These are phyloP conservation scores for Thryonomys swinderianus DNA, from an alignment of 2,113 vertebrate species.

Conservation along the genomic window DNA sequence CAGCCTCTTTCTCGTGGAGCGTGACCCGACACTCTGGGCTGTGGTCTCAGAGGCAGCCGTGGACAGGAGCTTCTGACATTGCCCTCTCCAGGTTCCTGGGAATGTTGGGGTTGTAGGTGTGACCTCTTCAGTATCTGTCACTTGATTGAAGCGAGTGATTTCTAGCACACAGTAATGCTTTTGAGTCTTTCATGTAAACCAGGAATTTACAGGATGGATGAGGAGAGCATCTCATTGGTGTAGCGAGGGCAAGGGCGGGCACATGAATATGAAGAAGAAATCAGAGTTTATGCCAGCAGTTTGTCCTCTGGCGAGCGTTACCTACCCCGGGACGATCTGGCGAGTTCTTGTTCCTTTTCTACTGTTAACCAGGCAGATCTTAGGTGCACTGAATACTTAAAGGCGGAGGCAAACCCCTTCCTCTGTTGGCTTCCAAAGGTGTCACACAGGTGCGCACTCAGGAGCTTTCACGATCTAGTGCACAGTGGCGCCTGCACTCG, in stretches of 20 bases:
- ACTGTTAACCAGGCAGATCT: not conserved
- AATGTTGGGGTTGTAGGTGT: not conserved
- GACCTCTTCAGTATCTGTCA: not conserved
- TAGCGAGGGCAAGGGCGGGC: not conserved
- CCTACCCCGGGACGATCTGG: too few relatives aligned
- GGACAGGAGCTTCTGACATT: not conserved
- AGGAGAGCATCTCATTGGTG: not conserved
- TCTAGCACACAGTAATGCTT: not conserved
- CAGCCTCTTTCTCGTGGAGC: fast-evolving
- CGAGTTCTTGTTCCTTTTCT: not conserved
- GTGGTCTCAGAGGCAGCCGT: not conserved
- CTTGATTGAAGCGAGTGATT: not conserved
- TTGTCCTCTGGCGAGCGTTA: not conserved
- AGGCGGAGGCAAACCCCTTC: not conserved
- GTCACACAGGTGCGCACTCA: not conserved
- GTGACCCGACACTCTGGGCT: fast-evolving
- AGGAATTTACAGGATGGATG: not conserved
- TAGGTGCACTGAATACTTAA: not conserved
- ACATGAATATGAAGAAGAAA: not conserved
- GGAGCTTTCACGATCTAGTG: not conserved
- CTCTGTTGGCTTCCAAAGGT: not conserved
- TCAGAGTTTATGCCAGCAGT: not conserved
- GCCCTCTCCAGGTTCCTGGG: not conserved
- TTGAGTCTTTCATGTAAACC: not conserved
- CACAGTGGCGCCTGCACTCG: not conserved